Base-by-base conservation (phyloP, 2,888 invertebrate genomes). In the Chrysodeixis includens region DNA sequence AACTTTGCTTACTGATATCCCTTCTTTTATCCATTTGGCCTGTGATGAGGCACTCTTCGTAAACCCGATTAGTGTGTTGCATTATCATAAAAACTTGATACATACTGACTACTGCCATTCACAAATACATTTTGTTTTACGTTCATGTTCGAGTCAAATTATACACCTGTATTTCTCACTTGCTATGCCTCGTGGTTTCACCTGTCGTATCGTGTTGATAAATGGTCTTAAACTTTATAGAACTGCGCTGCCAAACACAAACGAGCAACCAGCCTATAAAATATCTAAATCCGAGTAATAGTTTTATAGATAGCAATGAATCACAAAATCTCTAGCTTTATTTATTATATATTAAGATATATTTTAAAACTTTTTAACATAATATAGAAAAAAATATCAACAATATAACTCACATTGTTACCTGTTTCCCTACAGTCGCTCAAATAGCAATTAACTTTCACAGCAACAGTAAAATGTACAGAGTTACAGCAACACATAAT, bases 1-100 rank as follows among this genome's bases (percentile, higher is more conserved):
- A 66, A 74, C 62, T 60, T 60, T 57, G 54, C 71, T 79, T 66
- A 72, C 63, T 55, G 65, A 59, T 66, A 77, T 65, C 57, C 46
- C 59, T 59, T 62, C 62, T 69, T 68, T 64, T 64, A 40, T 60
- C 20, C 20, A 49, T 49, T 66, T 20, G 12, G 53, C 18, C n/a
- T 54, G 8, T 51, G 12, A 74, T 60, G 40, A 26, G 32, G 54
- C 49, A 16, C 9, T 30, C 18, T 54, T 44, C 58, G 16, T 44
- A 53, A 51, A 18, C 44, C 51, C 55, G 62, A 78, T 72, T 66
- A 77, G 30, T 67, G 54, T 40, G 57, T 56, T 46, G 22, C 56
- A 76, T 78, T 63, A 76, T 55, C 63, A 55, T 78, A 78, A 78
- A 78, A 76, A 32, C 64, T 78, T 77, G 70, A 65, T 62, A 54